phyloP scores from a whole-genome alignment of 2,797 vertebrate species.

The Sitta carolinensis region DNA sequence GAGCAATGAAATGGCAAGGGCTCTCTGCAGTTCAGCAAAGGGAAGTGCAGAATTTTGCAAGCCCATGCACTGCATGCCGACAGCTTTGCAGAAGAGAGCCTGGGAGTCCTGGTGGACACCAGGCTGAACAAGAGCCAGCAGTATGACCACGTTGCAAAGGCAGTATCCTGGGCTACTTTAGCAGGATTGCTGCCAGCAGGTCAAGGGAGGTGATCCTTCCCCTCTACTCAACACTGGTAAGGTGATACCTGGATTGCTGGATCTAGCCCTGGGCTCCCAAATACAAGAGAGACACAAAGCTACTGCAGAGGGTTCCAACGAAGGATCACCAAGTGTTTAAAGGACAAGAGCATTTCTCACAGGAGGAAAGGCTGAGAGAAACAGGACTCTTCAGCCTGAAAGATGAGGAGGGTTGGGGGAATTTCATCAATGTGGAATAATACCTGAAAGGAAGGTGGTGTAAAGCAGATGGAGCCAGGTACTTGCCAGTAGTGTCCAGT shows the following conservation, averaged over 20 bases:
- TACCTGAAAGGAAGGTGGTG: not conserved
- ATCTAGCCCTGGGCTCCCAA: not conserved
- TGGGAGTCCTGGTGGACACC: not conserved
- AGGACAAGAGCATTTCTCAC: not conserved
- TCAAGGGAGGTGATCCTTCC: not conserved
- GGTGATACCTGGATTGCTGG: not conserved
- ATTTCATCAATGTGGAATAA: not conserved
- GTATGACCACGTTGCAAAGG: not conserved
- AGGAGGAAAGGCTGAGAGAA: not conserved
- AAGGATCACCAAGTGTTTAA: not conserved
- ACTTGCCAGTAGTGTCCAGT: not conserved
- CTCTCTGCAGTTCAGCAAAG: not conserved
- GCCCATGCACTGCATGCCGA: no score
- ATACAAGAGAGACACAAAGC: not conserved
- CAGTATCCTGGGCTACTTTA: not conserved
- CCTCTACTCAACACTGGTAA: not conserved
- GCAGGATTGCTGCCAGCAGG: not conserved
- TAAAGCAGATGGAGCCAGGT: not conserved
- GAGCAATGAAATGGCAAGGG: not conserved
- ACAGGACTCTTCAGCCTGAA: not conserved
- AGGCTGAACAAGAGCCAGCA: not conserved
- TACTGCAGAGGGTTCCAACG: not conserved
- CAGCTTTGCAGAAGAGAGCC: not conserved
- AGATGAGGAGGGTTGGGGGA: not conserved
- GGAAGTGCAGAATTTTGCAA: not conserved